phyloP scores from a whole-genome alignment of 2,797 vertebrate species.

The Nyctibius grandis region DNA sequence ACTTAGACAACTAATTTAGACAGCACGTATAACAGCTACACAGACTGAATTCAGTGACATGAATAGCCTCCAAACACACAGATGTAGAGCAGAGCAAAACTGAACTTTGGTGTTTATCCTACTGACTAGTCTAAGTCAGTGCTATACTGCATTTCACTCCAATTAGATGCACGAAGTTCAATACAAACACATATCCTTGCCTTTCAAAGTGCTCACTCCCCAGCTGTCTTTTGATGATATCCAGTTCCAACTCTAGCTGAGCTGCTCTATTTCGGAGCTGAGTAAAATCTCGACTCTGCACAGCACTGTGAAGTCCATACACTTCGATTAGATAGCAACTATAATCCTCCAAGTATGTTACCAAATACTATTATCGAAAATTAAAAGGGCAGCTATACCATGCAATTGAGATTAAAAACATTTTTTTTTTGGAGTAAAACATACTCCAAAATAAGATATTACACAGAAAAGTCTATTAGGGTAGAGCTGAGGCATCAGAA shows the following conservation, averaged over 20 bases:
- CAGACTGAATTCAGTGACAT: not conserved
- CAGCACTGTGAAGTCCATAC: slow-evolving; percentile 47
- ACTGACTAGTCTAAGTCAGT: not conserved
- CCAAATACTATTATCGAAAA: not conserved
- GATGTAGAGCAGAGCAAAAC: not conserved
- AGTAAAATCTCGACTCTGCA: slow-evolving; percentile 71
- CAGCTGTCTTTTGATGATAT: slow-evolving; percentile 78
- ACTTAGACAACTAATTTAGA: not conserved
- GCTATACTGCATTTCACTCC: not conserved
- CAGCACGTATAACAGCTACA: not conserved
- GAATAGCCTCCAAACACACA: not conserved
- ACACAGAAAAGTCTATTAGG: not conserved
- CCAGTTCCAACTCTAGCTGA: slow-evolving; percentile 75
- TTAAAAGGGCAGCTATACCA: not conserved
- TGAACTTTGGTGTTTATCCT: not conserved
- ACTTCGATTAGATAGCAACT: not conserved
- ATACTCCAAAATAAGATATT: no score
- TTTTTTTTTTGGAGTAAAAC: not conserved
- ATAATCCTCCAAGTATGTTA: not conserved
- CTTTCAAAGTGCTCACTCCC: slow-evolving; percentile 79
- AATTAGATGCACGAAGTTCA: not conserved
- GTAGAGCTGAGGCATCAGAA: not conserved
- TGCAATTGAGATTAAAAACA: not conserved
- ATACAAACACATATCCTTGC: slow-evolving; percentile 48
- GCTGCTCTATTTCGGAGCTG: slow-evolving; percentile 75